These are phyloP conservation scores for Taphrorychus bicolor DNA, from an alignment of 2,888 invertebrate species.

Conservation along the genomic window DNA sequence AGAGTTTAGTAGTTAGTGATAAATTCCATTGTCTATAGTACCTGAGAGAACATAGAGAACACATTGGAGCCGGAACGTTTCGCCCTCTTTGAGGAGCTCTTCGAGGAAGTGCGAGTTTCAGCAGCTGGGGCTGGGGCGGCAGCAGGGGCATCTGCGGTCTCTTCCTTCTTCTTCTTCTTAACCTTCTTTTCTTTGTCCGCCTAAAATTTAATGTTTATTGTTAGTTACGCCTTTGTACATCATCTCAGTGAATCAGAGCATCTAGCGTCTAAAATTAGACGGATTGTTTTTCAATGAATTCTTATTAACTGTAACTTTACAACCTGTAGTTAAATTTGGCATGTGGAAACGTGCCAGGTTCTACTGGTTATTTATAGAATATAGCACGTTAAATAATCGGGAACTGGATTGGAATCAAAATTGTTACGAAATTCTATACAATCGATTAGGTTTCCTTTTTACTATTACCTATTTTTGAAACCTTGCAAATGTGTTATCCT, in stretches of 20 bases:
- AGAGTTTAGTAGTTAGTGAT: neutral
- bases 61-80: constrained; percentile 94
- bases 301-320: neutral
- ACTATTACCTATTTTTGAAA: neutral
- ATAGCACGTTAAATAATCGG: neutral
- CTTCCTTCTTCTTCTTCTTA: constrained; percentile 86
- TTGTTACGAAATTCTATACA: too few species aligned
- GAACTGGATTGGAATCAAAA: neutral
- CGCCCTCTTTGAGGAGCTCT: constrained; percentile 81
- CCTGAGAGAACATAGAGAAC: constrained; percentile 95
- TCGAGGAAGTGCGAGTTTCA: constrained; percentile 78
- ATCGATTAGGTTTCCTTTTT: too few species aligned
- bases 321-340: neutral
- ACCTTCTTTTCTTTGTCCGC: constrained; percentile 95
- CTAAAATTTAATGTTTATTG: too few species aligned
- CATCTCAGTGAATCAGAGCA: neutral
- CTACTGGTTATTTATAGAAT: neutral
- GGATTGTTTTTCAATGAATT: neutral
- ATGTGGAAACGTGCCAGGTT: constrained; percentile 2
- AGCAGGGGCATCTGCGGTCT: constrained; percentile 72
- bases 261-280: neutral
- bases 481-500: too few species aligned
- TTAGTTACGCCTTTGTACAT: too few species aligned
- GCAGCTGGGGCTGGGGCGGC: constrained; percentile 73
- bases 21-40: neutral